These are phyloP conservation scores for Arctocebus calabarensis DNA, from an alignment of 2,797 vertebrate genomes.

Conservation along the genomic window DNA sequence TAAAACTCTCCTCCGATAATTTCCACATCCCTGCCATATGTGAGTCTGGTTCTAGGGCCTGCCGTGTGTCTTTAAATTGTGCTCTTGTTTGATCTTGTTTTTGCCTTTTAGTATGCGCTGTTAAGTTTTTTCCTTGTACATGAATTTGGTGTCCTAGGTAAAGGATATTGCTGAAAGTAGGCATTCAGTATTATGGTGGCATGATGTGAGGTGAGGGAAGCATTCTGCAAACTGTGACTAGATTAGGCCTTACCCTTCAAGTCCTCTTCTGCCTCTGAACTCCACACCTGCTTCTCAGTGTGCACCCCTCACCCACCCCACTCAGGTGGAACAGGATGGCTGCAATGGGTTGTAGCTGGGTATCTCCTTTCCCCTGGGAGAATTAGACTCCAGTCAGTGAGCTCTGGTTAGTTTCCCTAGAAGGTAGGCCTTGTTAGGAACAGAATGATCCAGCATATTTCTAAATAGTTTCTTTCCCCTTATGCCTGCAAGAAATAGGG, in stretches of 20 bases:
- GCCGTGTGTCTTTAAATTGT: background rate
- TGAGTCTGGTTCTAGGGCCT: background rate
- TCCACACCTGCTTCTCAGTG: background rate
- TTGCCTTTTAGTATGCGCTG: background rate
- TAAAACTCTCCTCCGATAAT: background rate
- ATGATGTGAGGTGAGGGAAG: background rate
- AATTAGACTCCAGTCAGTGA: background rate
- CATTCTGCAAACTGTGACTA: background rate
- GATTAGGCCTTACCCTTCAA: background rate
- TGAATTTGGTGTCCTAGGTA: background rate
- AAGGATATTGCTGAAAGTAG: background rate
- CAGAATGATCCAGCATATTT: background rate
- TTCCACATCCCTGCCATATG: background rate
- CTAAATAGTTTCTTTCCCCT: background rate
- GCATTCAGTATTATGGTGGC: background rate
- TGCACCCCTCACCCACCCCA: fast-evolving
- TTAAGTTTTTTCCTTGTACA: background rate
- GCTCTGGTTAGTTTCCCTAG: background rate
- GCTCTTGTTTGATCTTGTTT: background rate
- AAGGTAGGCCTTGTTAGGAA: background rate
- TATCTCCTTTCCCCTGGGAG: background rate
- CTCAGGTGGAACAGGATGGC: background rate
- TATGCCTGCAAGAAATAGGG: background rate
- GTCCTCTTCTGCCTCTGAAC: background rate
- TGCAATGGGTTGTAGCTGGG: background rate